phyloP scores from a whole-genome alignment of 1,140 invertebrate species.

The Sitobion miscanthi region DNA sequence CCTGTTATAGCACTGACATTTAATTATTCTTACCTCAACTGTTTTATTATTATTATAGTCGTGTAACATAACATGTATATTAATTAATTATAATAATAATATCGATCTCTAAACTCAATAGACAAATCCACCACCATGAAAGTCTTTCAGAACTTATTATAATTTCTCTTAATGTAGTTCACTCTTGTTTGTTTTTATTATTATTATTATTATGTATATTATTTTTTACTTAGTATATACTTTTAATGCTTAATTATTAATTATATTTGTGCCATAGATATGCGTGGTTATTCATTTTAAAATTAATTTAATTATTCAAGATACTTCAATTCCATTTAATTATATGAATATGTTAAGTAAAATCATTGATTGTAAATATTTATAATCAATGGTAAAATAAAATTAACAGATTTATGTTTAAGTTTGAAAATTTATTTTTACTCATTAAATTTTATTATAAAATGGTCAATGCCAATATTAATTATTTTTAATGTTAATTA shows the following conservation, averaged over 20 bases:
- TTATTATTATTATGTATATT: not conserved
- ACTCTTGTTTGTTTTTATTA: slow-evolving; percentile 8
- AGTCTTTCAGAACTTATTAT: slow-evolving; percentile 48
- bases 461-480: not conserved
- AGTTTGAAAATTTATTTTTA: not conserved
- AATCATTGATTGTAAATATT: too few relatives aligned
- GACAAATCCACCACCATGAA: slow-evolving; percentile 45
- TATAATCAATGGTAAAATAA: too few relatives aligned
- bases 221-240: slow-evolving; percentile 8
- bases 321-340: not conserved
- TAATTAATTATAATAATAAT: slow-evolving; percentile 39
- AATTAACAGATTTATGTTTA: not conserved
- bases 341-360: not conserved
- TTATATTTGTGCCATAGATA: slow-evolving; percentile 43
- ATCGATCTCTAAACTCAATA: slow-evolving; percentile 52
- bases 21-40: slow-evolving; percentile 36
- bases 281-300: slow-evolving; percentile 32
- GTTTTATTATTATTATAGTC: slow-evolving; percentile 44
- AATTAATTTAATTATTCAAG: not conserved
- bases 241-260: slow-evolving; percentile 37
- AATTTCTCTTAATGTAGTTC: slow-evolving; percentile 7
- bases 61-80: slow-evolving; percentile 14
- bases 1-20: slow-evolving; percentile 29
- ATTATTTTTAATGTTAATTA: not conserved
- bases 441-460: not conserved